Evolutionary conservation across 2,888 invertebrate genomes (phyloP).

Genomic region (Clivina fossor): DNA sequence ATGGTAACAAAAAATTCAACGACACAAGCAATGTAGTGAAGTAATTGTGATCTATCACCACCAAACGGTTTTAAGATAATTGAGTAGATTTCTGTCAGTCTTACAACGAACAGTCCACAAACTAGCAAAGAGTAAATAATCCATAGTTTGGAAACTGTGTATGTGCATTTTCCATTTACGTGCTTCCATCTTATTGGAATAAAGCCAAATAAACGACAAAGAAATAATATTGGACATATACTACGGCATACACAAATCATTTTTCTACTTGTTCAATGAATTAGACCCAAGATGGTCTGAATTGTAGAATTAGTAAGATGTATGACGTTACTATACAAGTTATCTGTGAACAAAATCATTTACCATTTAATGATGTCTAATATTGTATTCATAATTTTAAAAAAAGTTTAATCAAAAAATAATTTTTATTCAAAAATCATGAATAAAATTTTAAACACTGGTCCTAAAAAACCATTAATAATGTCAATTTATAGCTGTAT

Average conservation of each 20-base stretch:
- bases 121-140: slow-evolving; percentile 43
- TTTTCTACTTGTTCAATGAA: slow-evolving; percentile 10
- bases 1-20: slow-evolving; percentile 24
- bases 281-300: slow-evolving; percentile 40
- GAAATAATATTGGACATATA: slow-evolving; percentile 40
- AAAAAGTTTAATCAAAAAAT: too few species aligned
- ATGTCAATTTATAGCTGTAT: too few species aligned
- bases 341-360: slow-evolving; percentile 43
- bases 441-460: too few species aligned
- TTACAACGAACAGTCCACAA: slow-evolving; percentile 38
- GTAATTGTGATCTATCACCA: slow-evolving; percentile 6
- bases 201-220: slow-evolving; percentile 46
- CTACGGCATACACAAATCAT: slow-evolving; percentile 47
- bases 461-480: too few species aligned
- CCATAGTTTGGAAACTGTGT: slow-evolving; percentile 45
- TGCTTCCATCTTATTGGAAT: slow-evolving; percentile 47
- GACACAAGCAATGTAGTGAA: slow-evolving; percentile 8
- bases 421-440: too few species aligned
- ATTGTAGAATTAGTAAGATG: slow-evolving; percentile 46
- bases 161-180: slow-evolving; percentile 45
- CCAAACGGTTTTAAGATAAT: slow-evolving; percentile 12
- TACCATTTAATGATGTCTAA: too few species aligned
- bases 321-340: slow-evolving; percentile 45
- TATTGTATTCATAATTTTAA: too few species aligned
- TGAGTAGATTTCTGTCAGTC: slow-evolving; percentile 34